Evolutionary conservation across 2,113 vertebrate genomes (phyloP).

Genomic region (Cavia porcellus): DNA sequence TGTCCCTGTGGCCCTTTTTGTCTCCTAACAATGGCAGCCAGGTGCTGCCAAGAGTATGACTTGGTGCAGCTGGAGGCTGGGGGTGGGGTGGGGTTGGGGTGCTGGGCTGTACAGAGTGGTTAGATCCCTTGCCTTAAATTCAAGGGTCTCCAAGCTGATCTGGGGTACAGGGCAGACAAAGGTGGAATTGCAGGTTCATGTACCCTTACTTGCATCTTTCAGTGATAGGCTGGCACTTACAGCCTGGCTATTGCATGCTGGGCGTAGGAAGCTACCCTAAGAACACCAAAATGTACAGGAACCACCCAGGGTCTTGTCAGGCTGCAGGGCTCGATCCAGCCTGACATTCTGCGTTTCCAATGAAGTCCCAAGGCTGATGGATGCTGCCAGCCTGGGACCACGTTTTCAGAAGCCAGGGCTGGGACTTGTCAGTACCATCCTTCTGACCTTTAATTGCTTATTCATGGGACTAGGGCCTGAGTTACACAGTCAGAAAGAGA

Average conservation of each 20-base stretch:
- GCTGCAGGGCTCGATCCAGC: neutral
- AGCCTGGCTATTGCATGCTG: neutral
- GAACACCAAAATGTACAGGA: neutral
- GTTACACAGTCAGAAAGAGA: neutral
- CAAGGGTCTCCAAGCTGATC: neutral
- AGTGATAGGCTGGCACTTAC: neutral
- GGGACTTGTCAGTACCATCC: neutral
- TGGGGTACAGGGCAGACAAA: no score
- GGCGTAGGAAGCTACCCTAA: neutral
- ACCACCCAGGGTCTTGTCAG: neutral
- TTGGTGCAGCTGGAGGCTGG: neutral
- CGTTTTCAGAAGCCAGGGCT: neutral
- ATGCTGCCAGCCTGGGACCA: rapidly evolving
- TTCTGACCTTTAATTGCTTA: neutral
- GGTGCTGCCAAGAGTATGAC: neutral
- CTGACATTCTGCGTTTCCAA: neutral
- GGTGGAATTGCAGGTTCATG: no score
- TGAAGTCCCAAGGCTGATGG: neutral
- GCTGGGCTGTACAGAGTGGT: neutral
- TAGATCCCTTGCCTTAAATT: neutral
- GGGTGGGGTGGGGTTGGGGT: neutral
- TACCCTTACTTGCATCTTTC: no score
- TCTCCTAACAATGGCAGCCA: neutral
- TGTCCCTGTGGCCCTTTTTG: neutral
- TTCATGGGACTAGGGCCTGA: neutral